Conservation (phyloP, 1,140 invertebrate genomes). For the Pseudomyrmex sp. region DNA sequence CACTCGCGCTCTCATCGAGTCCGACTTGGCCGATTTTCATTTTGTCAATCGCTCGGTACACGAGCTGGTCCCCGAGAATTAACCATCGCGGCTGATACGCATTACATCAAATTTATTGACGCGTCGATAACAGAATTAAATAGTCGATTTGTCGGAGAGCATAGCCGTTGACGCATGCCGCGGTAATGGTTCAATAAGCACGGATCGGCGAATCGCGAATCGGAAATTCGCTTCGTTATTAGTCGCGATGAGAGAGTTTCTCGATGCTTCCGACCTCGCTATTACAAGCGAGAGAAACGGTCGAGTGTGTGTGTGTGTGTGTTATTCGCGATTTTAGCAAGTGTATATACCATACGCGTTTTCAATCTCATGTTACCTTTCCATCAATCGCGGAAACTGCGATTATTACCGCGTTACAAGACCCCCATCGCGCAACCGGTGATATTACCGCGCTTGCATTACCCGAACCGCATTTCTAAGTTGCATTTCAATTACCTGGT, state of each 20-base stretch:
- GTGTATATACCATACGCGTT: not conserved
- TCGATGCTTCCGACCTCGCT: not conserved
- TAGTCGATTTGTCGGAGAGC: slow-evolving; percentile 54
- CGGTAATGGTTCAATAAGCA: slow-evolving; percentile 53
- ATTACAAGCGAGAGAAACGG: not conserved
- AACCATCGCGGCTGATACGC: slow-evolving; percentile 31
- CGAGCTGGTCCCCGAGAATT: slow-evolving; percentile 10
- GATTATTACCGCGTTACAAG: slow-evolving; percentile 3
- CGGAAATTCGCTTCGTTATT: slow-evolving; percentile 52
- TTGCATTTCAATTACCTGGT: slow-evolving; percentile 38
- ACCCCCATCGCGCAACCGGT: not conserved
- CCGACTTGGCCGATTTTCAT: slow-evolving; percentile 51
- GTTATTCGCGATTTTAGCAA: slow-evolving; percentile 28
- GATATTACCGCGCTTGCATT: not conserved
- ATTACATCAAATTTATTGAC: slow-evolving; percentile 54
- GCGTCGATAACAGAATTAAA: slow-evolving; percentile 59
- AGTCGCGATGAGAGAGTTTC: slow-evolving; percentile 26
- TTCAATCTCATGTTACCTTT: not conserved
- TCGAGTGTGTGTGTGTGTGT: not conserved
- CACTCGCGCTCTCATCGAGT: slow-evolving; percentile 27
- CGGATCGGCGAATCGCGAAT: slow-evolving; percentile 36
- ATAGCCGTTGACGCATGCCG: slow-evolving; percentile 30
- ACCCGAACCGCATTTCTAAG: slow-evolving; percentile 7
- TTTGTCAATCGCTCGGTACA: slow-evolving; percentile 45
- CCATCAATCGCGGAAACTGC: not conserved